Percentiles rank a stretch among this genome's conserved stretches.
These are phyloP conservation scores for Phengaris alcon DNA, from an alignment of 2,888 invertebrate species.

Conservation along the genomic window DNA sequence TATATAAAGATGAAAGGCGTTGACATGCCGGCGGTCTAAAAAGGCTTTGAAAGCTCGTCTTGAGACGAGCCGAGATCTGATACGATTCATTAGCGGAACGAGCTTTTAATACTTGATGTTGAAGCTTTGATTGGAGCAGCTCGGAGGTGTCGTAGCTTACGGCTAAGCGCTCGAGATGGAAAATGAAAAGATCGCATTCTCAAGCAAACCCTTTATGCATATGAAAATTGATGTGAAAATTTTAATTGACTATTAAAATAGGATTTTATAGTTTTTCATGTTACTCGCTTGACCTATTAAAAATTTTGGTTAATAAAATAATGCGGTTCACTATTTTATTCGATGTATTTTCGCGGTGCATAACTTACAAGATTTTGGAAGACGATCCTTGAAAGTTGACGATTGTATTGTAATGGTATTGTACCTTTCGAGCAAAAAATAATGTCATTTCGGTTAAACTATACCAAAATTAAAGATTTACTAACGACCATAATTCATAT, in stretches of 20 bases:
- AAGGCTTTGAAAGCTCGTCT: slow-evolving; percentile 56
- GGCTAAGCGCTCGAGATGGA: slow-evolving; percentile 29
- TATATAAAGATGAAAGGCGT: background rate
- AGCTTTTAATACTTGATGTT: slow-evolving; percentile 75
- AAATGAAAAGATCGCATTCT: slow-evolving; percentile 34
- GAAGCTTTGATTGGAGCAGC: slow-evolving; percentile 70
- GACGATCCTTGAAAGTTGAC: too few relatives aligned
- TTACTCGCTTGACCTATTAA: too few relatives aligned
- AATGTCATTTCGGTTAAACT: too few relatives aligned
- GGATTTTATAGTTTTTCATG: too few relatives aligned
- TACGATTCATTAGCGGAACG: slow-evolving; percentile 80
- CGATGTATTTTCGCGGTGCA: too few relatives aligned
- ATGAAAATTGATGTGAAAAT: slow-evolving; percentile 1
- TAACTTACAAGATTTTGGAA: too few relatives aligned
- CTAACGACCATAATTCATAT: too few relatives aligned
- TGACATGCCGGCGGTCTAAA: slow-evolving; percentile 45
- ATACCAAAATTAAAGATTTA: too few relatives aligned
- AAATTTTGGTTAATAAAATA: too few relatives aligned
- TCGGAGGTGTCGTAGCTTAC: slow-evolving; percentile 54
- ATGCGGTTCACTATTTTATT: too few relatives aligned
- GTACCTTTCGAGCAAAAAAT: too few relatives aligned
- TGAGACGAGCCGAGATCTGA: slow-evolving; percentile 70
- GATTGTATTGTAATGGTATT: too few relatives aligned
- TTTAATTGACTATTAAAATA: background rate
- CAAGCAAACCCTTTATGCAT: slow-evolving; percentile 4